Evolutionary conservation across 2,797 vertebrate species (phyloP).

Genomic region (Miichthys miiuy): DNA sequence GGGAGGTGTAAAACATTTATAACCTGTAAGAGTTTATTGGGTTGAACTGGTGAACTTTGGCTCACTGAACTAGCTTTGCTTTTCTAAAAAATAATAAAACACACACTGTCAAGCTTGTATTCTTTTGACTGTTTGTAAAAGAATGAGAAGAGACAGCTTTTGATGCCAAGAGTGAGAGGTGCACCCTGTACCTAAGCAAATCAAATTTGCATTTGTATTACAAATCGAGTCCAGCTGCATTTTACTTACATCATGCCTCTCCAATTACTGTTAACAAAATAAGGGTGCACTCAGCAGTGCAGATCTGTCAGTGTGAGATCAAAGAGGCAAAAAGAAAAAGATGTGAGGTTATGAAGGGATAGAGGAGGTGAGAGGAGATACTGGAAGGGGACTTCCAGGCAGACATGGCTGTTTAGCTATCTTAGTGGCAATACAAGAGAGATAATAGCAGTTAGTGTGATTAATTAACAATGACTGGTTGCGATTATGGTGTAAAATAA

Average conservation of each 20-base stretch:
- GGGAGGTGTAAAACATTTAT: not conserved
- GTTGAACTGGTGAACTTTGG: conserved; percentile 26
- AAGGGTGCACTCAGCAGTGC: conserved; percentile 34
- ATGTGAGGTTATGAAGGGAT: conserved; percentile 12
- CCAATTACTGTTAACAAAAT: conserved; percentile 62
- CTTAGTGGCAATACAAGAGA: not conserved
- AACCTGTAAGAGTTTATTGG: not conserved
- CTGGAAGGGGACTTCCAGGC: conserved; percentile 25
- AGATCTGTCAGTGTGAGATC: conserved; percentile 53
- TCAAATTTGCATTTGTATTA: conserved; percentile 57
- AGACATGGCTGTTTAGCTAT: not conserved
- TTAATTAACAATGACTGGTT: not conserved
- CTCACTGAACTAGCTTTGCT: conserved; percentile 1
- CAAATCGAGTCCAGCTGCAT: conserved; percentile 64
- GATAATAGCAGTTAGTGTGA: conserved; percentile 1
- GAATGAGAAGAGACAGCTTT: conserved; percentile 31
- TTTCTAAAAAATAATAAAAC: conserved; percentile 4
- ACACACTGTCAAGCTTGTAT: not conserved
- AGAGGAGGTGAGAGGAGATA: conserved; percentile 5
- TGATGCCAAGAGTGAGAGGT: conserved; percentile 46
- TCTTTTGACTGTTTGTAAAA: conserved; percentile 7
- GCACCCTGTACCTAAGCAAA: conserved; percentile 43
- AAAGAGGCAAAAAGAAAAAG: conserved; percentile 37
- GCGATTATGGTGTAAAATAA: not conserved
- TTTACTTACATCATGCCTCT: conserved; percentile 58